Base-by-base conservation (phyloP, 2,113 vertebrate species). In the Misgurnus anguillicaudatus region DNA sequence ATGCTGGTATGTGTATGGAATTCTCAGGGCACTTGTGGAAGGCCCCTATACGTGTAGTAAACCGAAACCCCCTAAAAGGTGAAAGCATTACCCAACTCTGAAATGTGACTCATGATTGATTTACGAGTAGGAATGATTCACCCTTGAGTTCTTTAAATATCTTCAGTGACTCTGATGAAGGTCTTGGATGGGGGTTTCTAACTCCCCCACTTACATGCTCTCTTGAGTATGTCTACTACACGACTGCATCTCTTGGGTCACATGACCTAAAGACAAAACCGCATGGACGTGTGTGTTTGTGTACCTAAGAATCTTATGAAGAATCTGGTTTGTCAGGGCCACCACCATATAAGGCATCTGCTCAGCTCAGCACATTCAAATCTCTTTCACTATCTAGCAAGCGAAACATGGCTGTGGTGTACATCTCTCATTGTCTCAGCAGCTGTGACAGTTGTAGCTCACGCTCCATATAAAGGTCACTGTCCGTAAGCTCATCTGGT, bases 31-130 rank as follows among this genome's bases (percentile, higher is more conserved):
- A 68, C 31, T 60, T 51, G 5, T 21, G 21, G 41, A n/a, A 24
- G 66, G 39, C 13, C 67, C 9, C 48, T 55, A 10, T 62, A 71
- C 55, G 62, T 11, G 21, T 55, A 66, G n/a, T 53, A 24, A n/a
- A 70, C 38, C 51, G 65, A 60, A 75, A 74, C 64, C 66, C 58
- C 66, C 78, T 75, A 38, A 71, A 86, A 83, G 80, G 77, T 86
- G 79, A 90, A 79, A 72, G 53, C 65, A 45, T 89, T 86, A 81
- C 85, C 86, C 85, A 86, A 85, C 80, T 83, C 78, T 58, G 81
- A 78, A 87, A 87, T 84, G 69, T 79, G 86, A 87, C 77, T 76
- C 84, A 57, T 70, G 67, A 82, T 31, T 85, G 81, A 76, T 88
- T 87, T 80, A 81, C 73, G 53, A 61, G 65, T 62, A 4, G 13